These are phyloP conservation scores for Mareca strepera DNA, from an alignment of 2,797 vertebrate genomes.

Conservation along the genomic window DNA sequence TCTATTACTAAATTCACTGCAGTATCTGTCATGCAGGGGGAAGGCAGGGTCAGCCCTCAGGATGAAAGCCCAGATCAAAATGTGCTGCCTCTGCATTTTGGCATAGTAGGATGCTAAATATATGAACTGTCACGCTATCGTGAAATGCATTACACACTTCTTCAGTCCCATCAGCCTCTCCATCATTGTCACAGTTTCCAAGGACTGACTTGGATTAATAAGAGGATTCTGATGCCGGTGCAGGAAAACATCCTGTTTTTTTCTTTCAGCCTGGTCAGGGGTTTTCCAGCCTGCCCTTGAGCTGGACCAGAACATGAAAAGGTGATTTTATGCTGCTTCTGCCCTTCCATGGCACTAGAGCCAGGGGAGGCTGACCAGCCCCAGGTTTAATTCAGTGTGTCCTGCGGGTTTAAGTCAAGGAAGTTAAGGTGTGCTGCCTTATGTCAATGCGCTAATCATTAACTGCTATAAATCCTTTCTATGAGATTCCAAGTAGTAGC, in stretches of 20 bases:
- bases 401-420: background rate
- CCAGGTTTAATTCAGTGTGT: background rate
- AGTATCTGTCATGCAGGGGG: background rate
- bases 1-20: background rate
- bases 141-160: background rate
- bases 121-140: background rate
- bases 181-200: background rate
- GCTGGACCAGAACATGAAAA: no score
- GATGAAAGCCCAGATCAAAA: background rate
- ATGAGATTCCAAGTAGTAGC: background rate
- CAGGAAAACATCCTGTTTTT: background rate
- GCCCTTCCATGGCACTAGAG: background rate
- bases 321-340: background rate
- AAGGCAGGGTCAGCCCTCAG: background rate
- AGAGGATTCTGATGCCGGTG: background rate
- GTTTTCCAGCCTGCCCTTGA: background rate
- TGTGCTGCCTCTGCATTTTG: background rate
- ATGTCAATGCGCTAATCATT: background rate
- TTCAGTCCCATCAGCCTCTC: background rate
- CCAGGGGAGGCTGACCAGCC: background rate
- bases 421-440: background rate
- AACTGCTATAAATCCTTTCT: constrained; percentile 12
- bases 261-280: background rate
- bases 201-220: background rate
- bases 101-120: background rate